Evolutionary conservation across 2,113 vertebrate genomes (phyloP), one percentile per base, ranked within the genome.

Genomic region (Sminthopsis crassicaudata): DNA sequence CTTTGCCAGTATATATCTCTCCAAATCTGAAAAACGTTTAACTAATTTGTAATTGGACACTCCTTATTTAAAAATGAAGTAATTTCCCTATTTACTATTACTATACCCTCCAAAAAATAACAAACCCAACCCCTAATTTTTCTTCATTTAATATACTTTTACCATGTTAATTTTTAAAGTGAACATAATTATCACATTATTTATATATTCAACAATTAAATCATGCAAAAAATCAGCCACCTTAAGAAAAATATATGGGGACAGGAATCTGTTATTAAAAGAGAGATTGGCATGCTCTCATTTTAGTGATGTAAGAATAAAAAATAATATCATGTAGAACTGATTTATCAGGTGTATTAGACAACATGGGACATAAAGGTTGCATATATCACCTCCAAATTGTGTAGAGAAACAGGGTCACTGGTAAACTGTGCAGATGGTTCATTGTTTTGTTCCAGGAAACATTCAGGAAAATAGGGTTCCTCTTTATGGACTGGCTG

Each of bases 301-400:
- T 48, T 93, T 95, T 90, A 54, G 42, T 53, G 23, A 25, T 26
- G 7, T 22, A 36, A 90, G 50, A 3, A 51, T 94, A 95, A 93
- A 95, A 9, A 4, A 36, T n/a, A 54, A 88, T 55, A 0, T 42
- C 46, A 55, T n/a, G 46, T 42, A 22, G 90, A 93, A 84, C 23
- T 36, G 67, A 42, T 84, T 30, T 24, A 46, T 26, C 0, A 50
- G 26, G 9, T 1, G 0, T 6, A 84, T 26, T 52, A 30, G 8
- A 60, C 53, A 91, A 60, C 91, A 94, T 9, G 91, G 54, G 25
- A 0, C 7, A 51, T 84, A 84, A 22, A n/a, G 26, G 46, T 0
- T 11, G 27, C 4, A 0, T 90, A 57, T 98, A 98, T 96, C 97
- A 96, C 97, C 95, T 96, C 89, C 89, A 94, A 50, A 60, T 91